phyloP scores from a whole-genome alignment of 2,888 invertebrate genomes.

The Trisateles emortualis region DNA sequence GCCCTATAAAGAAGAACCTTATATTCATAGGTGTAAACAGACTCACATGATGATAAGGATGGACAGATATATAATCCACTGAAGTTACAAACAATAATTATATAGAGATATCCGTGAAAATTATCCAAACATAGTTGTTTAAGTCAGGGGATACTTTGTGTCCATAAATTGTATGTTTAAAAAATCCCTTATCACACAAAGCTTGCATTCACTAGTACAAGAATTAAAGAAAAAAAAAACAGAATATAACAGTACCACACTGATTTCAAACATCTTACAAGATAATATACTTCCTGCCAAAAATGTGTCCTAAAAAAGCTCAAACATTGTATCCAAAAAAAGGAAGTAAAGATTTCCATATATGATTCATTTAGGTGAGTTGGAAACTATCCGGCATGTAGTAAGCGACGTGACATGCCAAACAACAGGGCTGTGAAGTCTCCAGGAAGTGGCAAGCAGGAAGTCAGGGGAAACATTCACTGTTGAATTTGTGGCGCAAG shows the following conservation, averaged over 20 bases:
- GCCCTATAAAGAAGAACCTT: too few species aligned
- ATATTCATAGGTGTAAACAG: too few species aligned
- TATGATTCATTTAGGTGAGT: constrained; percentile 43
- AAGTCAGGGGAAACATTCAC: constrained; percentile 74
- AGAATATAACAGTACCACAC: not conserved
- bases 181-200: too few species aligned
- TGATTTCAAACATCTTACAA: not conserved
- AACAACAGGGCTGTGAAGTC: constrained; percentile 72
- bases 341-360: constrained; percentile 36
- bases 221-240: too few species aligned
- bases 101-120: too few species aligned
- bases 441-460: constrained; percentile 78
- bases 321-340: constrained; percentile 1
- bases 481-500: constrained; percentile 43
- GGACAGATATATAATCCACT: too few species aligned
- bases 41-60: too few species aligned
- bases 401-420: constrained; percentile 60
- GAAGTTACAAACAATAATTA: too few species aligned
- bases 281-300: not conserved
- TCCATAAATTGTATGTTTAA: too few species aligned
- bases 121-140: too few species aligned
- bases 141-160: too few species aligned
- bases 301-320: not conserved
- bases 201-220: too few species aligned
- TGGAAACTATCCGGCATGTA: constrained; percentile 42